Percentiles rank a stretch among this genome's conserved stretches.
phyloP scores from a whole-genome alignment of 2,113 vertebrate species.

The Pachyramphus minor region DNA sequence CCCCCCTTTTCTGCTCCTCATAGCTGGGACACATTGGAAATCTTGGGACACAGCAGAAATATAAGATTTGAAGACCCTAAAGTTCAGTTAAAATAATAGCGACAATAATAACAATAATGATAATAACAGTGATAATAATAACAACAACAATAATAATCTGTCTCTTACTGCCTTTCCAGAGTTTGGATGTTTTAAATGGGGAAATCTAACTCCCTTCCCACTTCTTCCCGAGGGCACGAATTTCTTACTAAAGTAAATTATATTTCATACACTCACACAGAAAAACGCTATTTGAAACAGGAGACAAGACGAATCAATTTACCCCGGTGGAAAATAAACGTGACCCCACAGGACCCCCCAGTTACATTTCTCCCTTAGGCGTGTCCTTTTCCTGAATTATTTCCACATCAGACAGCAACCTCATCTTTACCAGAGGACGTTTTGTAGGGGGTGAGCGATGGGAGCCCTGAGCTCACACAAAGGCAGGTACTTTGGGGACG shows the following conservation, averaged over 20 bases:
- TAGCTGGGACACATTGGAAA: neutral
- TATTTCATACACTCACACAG: neutral
- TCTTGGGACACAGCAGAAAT: neutral
- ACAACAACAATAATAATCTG: neutral
- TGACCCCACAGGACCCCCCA: neutral
- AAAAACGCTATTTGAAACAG: neutral
- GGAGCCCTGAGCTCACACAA: neutral
- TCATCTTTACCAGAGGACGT: neutral
- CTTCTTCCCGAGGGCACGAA: constrained; percentile 1
- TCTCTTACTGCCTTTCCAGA: neutral
- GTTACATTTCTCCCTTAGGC: neutral
- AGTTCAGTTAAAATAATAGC: neutral
- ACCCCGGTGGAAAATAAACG: neutral
- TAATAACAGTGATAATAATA: neutral
- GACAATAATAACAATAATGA: neutral
- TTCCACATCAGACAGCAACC: neutral
- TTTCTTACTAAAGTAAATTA: neutral
- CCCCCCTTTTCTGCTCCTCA: neutral
- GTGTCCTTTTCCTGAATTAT: neutral
- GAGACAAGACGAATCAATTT: neutral
- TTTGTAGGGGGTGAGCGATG: neutral
- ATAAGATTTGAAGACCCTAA: neutral
- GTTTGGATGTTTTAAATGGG: neutral
- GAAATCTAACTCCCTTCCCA: neutral
- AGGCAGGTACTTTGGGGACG: neutral